These are phyloP conservation scores for Syndactyla subalaris DNA, from an alignment of 2,797 vertebrate species.

Conservation along the genomic window DNA sequence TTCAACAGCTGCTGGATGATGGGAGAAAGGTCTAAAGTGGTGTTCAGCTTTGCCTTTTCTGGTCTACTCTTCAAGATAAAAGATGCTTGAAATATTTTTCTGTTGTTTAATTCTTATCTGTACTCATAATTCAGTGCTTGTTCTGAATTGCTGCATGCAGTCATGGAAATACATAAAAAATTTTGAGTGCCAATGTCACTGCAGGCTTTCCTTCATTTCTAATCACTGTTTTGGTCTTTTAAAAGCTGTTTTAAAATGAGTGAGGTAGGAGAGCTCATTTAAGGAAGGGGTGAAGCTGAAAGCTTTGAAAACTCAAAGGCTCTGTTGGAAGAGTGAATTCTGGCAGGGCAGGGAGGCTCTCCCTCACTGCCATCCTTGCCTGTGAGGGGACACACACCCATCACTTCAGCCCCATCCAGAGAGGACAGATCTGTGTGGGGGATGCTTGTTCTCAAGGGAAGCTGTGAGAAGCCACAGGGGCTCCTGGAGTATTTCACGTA, in stretches of 20 bases:
- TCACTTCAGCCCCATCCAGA: not conserved
- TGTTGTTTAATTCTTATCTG: not conserved
- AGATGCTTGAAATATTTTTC: not conserved
- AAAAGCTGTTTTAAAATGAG: not conserved
- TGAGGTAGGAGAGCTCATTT: not conserved
- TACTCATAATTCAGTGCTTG: not conserved
- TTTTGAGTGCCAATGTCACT: not conserved
- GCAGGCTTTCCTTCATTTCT: not conserved
- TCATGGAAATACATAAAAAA: not conserved
- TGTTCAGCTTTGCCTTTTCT: not conserved
- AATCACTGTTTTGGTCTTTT: not conserved
- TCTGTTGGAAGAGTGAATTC: not conserved
- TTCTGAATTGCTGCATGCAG: not conserved
- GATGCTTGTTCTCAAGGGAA: not conserved
- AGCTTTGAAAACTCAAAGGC: not conserved
- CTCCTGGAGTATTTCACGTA: not conserved
- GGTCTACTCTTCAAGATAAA: not conserved
- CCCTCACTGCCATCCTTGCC: not conserved
- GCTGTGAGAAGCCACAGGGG: not conserved
- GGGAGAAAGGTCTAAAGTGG: not conserved
- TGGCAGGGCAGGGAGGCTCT: not conserved
- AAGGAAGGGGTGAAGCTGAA: not conserved
- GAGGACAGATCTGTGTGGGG: not conserved
- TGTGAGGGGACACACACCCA: fast-evolving
- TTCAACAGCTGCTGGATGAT: not conserved